phyloP scores from a whole-genome alignment of 1,140 invertebrate genomes.

The Stegodyphus mimosarum region DNA sequence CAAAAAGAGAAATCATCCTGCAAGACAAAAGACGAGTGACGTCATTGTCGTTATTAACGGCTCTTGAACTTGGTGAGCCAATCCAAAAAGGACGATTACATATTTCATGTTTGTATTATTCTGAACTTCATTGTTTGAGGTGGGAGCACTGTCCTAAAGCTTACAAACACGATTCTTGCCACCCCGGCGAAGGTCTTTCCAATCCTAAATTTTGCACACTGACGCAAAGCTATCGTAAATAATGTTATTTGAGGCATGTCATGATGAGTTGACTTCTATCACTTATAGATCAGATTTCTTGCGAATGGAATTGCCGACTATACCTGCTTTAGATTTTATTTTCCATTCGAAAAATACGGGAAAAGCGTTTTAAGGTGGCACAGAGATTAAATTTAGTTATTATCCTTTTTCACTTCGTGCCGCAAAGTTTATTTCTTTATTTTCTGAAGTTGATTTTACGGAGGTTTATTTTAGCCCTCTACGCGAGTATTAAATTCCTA shows the following conservation, averaged over 20 bases:
- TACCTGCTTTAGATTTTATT: too few species aligned
- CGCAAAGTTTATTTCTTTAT: too few species aligned
- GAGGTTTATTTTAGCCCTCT: too few species aligned
- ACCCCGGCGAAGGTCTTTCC: too few species aligned
- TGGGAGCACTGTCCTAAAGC: neutral
- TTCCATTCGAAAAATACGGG: too few species aligned
- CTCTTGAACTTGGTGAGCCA: slow-evolving; percentile 33
- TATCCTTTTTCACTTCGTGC: too few species aligned
- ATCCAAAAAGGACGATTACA: slow-evolving; percentile 1
- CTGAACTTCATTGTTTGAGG: neutral
- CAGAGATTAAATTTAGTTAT: too few species aligned
- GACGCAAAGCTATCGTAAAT: neutral
- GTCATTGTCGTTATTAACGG: slow-evolving; percentile 18
- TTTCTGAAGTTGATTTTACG: too few species aligned
- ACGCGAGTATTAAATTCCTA: too few species aligned
- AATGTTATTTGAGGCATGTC: neutral
- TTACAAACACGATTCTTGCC: neutral
- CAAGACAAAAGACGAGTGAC: slow-evolving; percentile 15
- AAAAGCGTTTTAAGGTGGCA: too few species aligned
- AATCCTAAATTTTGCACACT: too few species aligned
- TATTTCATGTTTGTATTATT: slow-evolving; percentile 7
- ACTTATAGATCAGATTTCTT: neutral
- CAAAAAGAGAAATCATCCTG: neutral
- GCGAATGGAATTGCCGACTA: too few species aligned
- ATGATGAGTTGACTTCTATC: neutral